A percentile compares a stretch with the other conserved stretches of the same genome.
Conservation (phyloP, 2,113 vertebrate genomes). For the Panthera leo region DNA sequence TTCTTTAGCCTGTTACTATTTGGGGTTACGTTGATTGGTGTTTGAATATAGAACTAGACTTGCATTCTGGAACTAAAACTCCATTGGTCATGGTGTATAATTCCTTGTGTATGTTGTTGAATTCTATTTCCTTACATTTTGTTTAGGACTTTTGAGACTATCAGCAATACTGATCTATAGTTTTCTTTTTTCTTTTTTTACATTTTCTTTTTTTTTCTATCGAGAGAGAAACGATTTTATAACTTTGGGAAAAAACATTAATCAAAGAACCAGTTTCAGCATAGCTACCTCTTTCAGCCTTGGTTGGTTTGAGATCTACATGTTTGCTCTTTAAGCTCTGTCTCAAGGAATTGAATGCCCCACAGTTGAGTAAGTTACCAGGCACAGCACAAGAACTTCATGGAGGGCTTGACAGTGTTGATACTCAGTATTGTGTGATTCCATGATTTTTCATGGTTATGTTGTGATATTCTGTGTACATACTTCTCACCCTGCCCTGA, state of each 20-base stretch:
- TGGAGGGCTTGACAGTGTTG: background rate
- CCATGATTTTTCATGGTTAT: background rate
- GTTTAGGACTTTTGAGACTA: background rate
- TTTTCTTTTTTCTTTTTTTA: background rate
- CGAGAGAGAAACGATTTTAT: background rate
- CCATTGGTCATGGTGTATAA: background rate
- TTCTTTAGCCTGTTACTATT: conserved; percentile 26
- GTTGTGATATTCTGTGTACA: background rate
- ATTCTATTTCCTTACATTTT: background rate
- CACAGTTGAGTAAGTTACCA: background rate
- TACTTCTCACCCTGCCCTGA: background rate
- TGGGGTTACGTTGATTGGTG: background rate
- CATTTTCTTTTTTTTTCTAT: background rate
- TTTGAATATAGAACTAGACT: background rate
- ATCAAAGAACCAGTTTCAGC: background rate
- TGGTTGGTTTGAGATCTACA: background rate
- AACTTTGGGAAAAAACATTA: background rate
- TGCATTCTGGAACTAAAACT: background rate
- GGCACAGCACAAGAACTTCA: background rate
- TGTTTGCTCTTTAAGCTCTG: background rate
- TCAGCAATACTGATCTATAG: background rate
- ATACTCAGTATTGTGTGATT: background rate
- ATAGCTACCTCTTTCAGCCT: background rate
- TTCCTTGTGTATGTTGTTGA: background rate
- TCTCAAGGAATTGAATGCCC: background rate